Conservation (phyloP, 2,113 vertebrate species). For the Anolis carolinensis region DNA sequence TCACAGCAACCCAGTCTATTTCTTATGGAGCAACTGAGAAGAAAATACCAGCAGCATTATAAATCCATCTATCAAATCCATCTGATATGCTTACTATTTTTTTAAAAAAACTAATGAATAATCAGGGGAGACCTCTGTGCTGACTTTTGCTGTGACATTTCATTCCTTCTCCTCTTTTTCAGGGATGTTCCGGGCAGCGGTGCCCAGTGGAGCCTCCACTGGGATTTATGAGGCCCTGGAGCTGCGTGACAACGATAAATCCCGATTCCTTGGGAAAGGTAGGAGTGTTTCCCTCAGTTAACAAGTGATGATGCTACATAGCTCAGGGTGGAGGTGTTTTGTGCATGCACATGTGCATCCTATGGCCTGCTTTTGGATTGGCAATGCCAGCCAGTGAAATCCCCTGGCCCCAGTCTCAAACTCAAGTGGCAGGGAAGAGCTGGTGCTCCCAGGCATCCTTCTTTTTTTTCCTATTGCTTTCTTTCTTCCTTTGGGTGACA, state of each 20-base stretch:
- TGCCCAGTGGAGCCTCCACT: constrained; percentile 90
- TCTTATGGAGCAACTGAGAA: not conserved
- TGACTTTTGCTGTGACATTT: not conserved
- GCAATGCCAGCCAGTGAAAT: not conserved
- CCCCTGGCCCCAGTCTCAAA: constrained; percentile 19
- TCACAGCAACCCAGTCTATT: too few species aligned
- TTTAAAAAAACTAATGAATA: not conserved
- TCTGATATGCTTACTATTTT: too few species aligned
- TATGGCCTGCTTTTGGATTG: not conserved
- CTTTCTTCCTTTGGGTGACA: constrained; percentile 29
- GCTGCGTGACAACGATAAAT: constrained; percentile 90
- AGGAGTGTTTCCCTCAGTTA: constrained; percentile 28
- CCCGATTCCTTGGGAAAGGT: constrained; percentile 93
- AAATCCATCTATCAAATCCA: not conserved
- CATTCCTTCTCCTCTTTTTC: not conserved
- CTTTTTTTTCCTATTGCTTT: constrained; percentile 38
- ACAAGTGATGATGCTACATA: rapidly evolving
- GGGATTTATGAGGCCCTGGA: constrained; percentile 93
- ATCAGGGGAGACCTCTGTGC: not conserved
- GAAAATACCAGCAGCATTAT: not conserved
- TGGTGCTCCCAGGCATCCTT: constrained; percentile 16
- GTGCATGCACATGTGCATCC: not conserved
- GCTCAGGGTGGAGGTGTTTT: not conserved
- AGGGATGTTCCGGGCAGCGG: constrained; percentile 88
- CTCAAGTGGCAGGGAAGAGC: not conserved